Base-by-base conservation (phyloP, 1,140 invertebrate genomes). In the Psix sp. region DNA sequence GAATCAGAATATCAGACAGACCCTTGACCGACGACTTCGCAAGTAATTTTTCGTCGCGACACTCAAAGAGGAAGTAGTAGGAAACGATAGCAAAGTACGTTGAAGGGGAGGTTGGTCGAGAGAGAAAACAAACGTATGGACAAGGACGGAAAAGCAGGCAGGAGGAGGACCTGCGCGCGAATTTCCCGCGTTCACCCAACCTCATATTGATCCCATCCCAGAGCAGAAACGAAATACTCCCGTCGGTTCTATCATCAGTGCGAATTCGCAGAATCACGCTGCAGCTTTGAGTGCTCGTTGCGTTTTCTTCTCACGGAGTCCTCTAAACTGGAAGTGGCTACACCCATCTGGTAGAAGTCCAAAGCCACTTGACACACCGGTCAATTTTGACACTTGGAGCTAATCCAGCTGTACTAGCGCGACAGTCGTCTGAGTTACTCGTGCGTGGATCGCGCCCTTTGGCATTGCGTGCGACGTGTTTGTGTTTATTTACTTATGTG, bases 131-230 rank as follows among this genome's bases (percentile, higher is more conserved):
- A 63, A 57, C 46, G n/a, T 49, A 57, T 20, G 20, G 31, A 43
- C 11, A 9, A 35, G 43, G 48, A 73, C 40, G 17, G 66, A 67
- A 35, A 35, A 72, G 42, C 59, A 67, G 48, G 57, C 68, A 80
- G 79, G 78, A 81, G 80, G 79, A 84, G 82, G 84, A 87, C 83
- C 83, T 87, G 86, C 86, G 86, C 86, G 84, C 84, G 78, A 86
- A 84, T 87, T 86, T 85, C 84, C 84, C 86, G 85, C 84, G 83
- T 86, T 86, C 80, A 81, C 72, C 81, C 83, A 85, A 86, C 82
- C 84, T 86, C 84, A 86, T 87, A 87, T 87, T 87, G 86, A 87
- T 87, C 85, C 82, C 84, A 85, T 81, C 84, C 84, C 81, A 79
- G 78, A 71, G 67, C 39, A 73, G 63, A 73, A 74, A 74, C 66